These are phyloP conservation scores for Struthidea cinerea DNA, from an alignment of 2,113 vertebrate genomes.

Conservation along the genomic window DNA sequence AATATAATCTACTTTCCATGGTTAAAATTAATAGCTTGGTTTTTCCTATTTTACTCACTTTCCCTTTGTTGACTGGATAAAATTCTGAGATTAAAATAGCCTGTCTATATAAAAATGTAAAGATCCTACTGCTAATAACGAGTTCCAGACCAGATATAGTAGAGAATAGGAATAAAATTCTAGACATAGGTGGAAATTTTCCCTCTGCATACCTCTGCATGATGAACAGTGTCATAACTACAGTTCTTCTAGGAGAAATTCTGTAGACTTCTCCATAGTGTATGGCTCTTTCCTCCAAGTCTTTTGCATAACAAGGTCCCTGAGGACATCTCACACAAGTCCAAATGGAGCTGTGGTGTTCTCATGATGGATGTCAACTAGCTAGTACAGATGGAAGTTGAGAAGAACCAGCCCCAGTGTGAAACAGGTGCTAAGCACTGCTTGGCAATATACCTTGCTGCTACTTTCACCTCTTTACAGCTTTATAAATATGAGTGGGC, in stretches of 20 bases:
- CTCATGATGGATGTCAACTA: neutral
- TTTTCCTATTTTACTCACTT: neutral
- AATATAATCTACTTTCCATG: neutral
- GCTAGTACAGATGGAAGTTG: neutral
- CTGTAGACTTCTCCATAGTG: accelerated
- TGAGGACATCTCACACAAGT: neutral
- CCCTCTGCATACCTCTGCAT: neutral
- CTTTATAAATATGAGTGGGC: neutral
- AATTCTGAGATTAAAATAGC: neutral
- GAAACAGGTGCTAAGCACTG: neutral
- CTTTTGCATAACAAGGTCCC: neutral
- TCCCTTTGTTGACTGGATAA: neutral
- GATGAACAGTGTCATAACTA: neutral
- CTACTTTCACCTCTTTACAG: neutral
- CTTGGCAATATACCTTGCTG: neutral
- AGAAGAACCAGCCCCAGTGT: neutral
- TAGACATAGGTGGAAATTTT: neutral
- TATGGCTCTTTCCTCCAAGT: neutral
- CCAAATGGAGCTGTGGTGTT: neutral
- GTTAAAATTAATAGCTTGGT: neutral
- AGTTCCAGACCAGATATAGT: neutral
- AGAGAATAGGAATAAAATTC: neutral
- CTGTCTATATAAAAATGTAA: neutral
- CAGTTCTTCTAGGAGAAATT: neutral
- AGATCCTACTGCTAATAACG: neutral